Percentiles rank a stretch among this genome's conserved stretches.
Conservation (phyloP, 2,888 invertebrate species). For the Rhagium mordax region DNA sequence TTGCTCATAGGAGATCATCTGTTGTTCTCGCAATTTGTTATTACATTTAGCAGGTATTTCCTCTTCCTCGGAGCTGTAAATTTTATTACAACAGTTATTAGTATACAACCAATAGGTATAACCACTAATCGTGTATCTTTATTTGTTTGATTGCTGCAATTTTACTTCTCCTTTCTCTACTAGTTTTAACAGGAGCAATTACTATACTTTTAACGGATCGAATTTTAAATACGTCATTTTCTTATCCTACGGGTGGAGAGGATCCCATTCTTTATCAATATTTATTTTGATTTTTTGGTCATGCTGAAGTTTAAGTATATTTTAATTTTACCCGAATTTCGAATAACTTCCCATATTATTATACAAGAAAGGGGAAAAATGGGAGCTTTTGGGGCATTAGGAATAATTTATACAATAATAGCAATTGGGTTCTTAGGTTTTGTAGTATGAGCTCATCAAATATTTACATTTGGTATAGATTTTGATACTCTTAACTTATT, state of each 20-base stretch:
- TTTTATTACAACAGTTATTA: too few species aligned
- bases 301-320: conserved; percentile 91
- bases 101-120: too few species aligned
- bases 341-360: conserved; percentile 85
- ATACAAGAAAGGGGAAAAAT: conserved; percentile 83
- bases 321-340: conserved; percentile 88
- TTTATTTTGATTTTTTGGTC: conserved; percentile 77
- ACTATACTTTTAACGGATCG: conserved; percentile 86
- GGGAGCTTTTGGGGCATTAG: conserved; percentile 80
- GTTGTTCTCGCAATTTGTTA: too few species aligned
- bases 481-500: conserved; percentile 86
- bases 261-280: conserved; percentile 72
- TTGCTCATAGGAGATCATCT: too few species aligned
- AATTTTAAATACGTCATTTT: conserved; percentile 86
- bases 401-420: conserved; percentile 89
- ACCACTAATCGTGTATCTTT: too few species aligned
- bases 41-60: too few species aligned
- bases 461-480: too few species aligned
- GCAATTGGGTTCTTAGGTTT: too few species aligned
- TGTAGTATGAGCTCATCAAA: too few species aligned
- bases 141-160: conserved; percentile 11
- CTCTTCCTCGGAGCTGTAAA: too few species aligned
- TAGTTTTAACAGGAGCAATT: conserved; percentile 85
- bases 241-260: conserved; percentile 85
- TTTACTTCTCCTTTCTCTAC: conserved; percentile 73